Conservation (phyloP, 2,888 invertebrate species). For the Zaprionus bogoriensis region DNA sequence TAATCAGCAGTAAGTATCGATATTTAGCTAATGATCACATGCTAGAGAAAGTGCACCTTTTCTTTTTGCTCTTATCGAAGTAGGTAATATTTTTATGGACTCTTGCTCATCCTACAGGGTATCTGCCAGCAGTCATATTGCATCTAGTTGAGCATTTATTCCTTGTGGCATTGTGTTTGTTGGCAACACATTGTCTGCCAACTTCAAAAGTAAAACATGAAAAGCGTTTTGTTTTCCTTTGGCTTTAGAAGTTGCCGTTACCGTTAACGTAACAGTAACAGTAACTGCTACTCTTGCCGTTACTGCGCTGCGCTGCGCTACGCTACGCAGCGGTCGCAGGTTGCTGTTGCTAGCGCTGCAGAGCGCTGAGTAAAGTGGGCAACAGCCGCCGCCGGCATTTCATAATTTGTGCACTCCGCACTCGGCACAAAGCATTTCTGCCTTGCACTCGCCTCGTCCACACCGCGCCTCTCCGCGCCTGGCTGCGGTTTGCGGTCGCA, state of each 20-base stretch:
- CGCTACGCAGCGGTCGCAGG: too few relatives aligned
- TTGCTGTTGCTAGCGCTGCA: constrained; percentile 13
- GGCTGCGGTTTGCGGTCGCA: constrained; percentile 35
- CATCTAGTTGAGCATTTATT: not conserved
- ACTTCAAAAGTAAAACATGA: constrained; percentile 42
- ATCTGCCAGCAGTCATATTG: not conserved
- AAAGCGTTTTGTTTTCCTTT: constrained; percentile 38
- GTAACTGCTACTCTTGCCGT: constrained; percentile 19
- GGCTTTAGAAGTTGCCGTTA: constrained; percentile 9
- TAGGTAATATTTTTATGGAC: not conserved
- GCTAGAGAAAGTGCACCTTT: not conserved
- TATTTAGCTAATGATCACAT: too few relatives aligned
- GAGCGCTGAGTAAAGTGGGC: constrained; percentile 47
- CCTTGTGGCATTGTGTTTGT: constrained; percentile 21
- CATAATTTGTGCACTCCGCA: constrained; percentile 61
- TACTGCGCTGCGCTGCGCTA: too few relatives aligned
- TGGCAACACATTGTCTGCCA: constrained; percentile 38
- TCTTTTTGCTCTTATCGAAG: too few relatives aligned
- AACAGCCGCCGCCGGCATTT: constrained; percentile 55
- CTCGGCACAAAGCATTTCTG: constrained; percentile 39
- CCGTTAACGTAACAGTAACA: constrained; percentile 10
- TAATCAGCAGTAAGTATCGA: too few relatives aligned
- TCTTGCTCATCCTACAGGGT: not conserved
- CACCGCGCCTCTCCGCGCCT: too few relatives aligned
- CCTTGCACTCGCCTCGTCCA: constrained; percentile 15